These are phyloP conservation scores for Doryteuthis pealeii DNA, from an alignment of 1,140 invertebrate species.

Conservation along the genomic window DNA sequence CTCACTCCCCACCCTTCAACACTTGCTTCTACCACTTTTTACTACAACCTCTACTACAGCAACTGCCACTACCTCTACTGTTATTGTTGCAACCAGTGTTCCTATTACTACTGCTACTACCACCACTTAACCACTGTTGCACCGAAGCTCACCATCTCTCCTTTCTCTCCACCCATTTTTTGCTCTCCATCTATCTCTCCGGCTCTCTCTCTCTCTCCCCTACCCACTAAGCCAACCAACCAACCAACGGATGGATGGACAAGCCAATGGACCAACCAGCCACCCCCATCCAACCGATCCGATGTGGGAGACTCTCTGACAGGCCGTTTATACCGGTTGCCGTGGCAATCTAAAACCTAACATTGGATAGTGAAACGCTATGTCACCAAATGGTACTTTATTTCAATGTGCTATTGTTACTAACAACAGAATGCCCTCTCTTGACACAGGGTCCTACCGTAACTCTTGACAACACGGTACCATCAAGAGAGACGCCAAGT, in stretches of 20 bases:
- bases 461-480: conserved; percentile 5
- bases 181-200: conserved; percentile 35
- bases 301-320: background rate
- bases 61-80: background rate
- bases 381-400: background rate
- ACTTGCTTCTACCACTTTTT: background rate
- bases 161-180: background rate
- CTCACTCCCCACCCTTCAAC: background rate
- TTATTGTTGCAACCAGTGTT: background rate
- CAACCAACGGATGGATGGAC: background rate
- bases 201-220: conserved; percentile 40
- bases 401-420: background rate
- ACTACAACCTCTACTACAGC: background rate
- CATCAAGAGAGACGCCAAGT: background rate
- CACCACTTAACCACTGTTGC: background rate
- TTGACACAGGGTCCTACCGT: background rate
- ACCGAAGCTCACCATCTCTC: background rate
- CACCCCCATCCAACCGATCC: background rate
- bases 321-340: background rate
- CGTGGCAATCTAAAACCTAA: background rate
- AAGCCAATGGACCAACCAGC: background rate
- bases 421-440: background rate
- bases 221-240: background rate
- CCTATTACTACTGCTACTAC: background rate
- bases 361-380: too few species aligned